Percentiles rank a stretch among this genome's conserved stretches.
These are phyloP conservation scores for Turdus rufiventris DNA, from an alignment of 2,113 vertebrate species.

Conservation along the genomic window DNA sequence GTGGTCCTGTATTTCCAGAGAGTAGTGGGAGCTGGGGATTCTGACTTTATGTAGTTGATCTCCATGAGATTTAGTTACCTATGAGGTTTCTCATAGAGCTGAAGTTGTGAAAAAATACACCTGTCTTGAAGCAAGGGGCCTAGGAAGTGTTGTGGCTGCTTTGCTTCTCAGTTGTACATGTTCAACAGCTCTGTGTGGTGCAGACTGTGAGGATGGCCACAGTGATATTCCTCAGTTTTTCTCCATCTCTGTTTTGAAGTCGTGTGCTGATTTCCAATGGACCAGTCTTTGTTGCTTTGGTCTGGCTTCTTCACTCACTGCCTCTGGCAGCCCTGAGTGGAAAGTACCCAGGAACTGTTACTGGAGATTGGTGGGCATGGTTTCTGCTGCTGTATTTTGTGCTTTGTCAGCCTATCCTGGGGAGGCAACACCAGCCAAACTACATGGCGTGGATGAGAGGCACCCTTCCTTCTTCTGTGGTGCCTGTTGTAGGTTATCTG, in stretches of 20 bases:
- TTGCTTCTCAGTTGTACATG: not conserved
- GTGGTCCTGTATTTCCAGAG: not conserved
- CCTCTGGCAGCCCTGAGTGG: not conserved
- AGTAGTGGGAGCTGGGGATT: not conserved
- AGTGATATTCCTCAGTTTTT: not conserved
- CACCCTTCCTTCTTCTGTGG: not conserved
- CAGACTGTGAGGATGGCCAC: not conserved
- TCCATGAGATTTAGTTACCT: not conserved
- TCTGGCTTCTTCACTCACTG: not conserved
- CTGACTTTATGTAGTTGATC: not conserved
- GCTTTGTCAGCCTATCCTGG: not conserved
- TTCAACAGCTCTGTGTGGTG: not conserved
- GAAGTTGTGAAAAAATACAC: not conserved
- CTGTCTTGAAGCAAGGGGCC: not conserved
- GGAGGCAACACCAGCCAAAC: not conserved
- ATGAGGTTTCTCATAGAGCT: rapidly evolving
- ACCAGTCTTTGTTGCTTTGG: not conserved
- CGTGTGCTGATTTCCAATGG: rapidly evolving
- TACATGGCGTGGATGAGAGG: not conserved
- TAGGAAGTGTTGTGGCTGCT: not conserved
- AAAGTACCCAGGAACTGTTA: not conserved
- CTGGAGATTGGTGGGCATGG: not conserved
- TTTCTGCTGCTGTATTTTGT: not conserved
- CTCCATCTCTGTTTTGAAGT: not conserved
- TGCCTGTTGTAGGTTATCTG: not conserved